Evolutionary conservation across 2,113 vertebrate genomes (phyloP), one percentile per base, ranked within the genome.

Genomic region (Pelmatolapia mariae): DNA sequence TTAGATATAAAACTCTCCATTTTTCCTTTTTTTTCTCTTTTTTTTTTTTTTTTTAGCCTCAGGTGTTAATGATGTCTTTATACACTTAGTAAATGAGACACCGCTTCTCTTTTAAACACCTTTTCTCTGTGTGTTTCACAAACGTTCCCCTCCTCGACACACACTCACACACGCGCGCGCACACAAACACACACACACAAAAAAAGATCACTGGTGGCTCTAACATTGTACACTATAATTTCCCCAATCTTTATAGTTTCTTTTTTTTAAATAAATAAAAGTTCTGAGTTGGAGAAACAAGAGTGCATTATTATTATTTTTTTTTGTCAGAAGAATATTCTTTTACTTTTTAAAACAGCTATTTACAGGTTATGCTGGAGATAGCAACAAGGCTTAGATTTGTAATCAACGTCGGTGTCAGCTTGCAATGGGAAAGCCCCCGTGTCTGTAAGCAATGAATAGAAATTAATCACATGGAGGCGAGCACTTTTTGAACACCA

Each of bases 1-100:
- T 89, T 91, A 94, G 91, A 96, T 96, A 96, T 94, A 97, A 96
- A 96, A 96, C 94, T 93, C 89, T 93, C 83, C 24, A n/a, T 63
- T 73, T 63, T 83, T 61, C 15, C 1, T 53, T 50, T 63, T 57
- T 56, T 94, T 85, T 61, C 36, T 76, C 19, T 50, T 45, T 15
- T 86, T 10, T 79, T 29, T 29, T 86, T 8, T 80, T 86, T 76
- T 45, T 92, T 94, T 87, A 81, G 85, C 85, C 89, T 91, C 86
- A 84, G 82, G 38, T 90, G 91, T 96, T 95, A 95, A 91, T 63
- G 71, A 86, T 52, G 79, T 93, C 89, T 87, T 91, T 91, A 92
- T 80, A 92, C 86, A 88, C 38, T 89, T 87, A 92, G 89, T 90
- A 89, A 89, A 93, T 91, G 89, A 87, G 87, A 89, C 83, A 83